Evolutionary conservation across 2,797 vertebrate genomes (phyloP).

Genomic region (Peromyscus attwateri): DNA sequence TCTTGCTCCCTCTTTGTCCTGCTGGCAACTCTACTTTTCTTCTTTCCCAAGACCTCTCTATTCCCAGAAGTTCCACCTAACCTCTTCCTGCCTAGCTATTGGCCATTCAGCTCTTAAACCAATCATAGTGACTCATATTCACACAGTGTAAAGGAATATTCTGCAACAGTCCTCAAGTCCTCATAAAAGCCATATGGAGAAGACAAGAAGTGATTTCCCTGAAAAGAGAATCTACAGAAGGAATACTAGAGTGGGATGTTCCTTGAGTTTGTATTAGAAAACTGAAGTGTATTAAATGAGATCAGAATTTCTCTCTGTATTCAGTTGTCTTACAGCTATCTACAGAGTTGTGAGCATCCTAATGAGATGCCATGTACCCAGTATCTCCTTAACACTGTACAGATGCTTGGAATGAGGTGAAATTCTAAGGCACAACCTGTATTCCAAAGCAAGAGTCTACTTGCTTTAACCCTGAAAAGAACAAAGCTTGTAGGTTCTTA

Average conservation of each 20-base stretch:
- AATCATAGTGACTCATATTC: background rate
- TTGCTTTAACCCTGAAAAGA: background rate
- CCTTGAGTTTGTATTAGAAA: background rate
- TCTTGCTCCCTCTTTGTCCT: no score
- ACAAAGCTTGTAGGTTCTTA: background rate
- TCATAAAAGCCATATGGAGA: background rate
- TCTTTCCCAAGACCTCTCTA: no score
- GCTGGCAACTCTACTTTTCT: no score
- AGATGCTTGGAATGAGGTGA: no score
- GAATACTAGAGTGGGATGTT: background rate
- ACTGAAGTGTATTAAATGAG: fast-evolving
- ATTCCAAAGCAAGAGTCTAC: background rate
- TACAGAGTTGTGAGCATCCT: background rate
- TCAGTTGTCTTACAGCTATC: background rate
- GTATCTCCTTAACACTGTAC: background rate
- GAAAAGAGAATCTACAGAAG: background rate
- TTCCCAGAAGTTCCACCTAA: no score
- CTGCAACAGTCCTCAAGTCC: background rate
- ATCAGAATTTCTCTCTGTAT: background rate
- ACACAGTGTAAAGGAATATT: background rate
- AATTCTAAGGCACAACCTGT: background rate
- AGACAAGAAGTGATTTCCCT: background rate
- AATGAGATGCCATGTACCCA: background rate
- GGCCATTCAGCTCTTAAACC: background rate
- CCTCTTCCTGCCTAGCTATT: background rate